Percentiles rank a stretch among this genome's conserved stretches.
Conservation (phyloP, 2,888 invertebrate species). For the Rhagium mordax region DNA sequence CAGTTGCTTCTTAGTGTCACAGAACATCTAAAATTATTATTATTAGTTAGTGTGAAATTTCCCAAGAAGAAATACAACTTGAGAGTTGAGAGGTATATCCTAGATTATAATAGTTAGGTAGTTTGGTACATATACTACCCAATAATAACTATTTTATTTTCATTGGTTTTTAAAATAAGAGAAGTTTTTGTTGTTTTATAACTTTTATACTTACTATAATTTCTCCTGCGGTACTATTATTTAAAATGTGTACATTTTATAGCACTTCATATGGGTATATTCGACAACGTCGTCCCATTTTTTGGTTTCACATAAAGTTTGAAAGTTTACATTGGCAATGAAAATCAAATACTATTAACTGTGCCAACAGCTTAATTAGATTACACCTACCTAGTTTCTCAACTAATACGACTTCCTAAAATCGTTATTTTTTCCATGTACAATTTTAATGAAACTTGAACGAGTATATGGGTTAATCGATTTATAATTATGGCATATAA, state of each 20-base stretch:
- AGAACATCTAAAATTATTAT: no score
- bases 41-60: no score
- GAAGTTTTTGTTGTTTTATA: no score
- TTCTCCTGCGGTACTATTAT: no score
- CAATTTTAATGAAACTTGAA: background rate
- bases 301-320: background rate
- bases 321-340: background rate
- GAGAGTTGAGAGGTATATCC: no score
- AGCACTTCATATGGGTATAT: background rate
- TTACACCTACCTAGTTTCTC: background rate
- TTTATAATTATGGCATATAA: background rate
- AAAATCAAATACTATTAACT: background rate
- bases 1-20: no score
- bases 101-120: no score
- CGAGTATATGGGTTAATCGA: background rate
- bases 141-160: no score
- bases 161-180: no score
- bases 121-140: no score
- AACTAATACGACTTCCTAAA: slow-evolving; percentile 1
- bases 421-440: background rate
- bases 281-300: background rate
- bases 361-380: background rate
- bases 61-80: no score
- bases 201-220: no score
- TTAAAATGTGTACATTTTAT: background rate